Base-by-base conservation (phyloP, 2,888 invertebrate species). In the Sialis fuliginosa region DNA sequence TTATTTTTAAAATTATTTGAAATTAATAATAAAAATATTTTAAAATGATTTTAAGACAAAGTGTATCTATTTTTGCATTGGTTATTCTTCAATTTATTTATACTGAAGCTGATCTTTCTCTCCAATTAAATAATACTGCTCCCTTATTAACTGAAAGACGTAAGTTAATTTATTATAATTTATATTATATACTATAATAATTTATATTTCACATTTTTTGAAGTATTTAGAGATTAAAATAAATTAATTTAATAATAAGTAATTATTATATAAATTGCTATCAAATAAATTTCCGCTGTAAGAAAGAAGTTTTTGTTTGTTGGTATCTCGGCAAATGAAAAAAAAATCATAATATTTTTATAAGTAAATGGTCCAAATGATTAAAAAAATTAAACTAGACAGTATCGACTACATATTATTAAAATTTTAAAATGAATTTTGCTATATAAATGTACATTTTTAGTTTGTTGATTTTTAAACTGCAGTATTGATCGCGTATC, bases 81-180 rank as follows among this genome's bases (percentile, higher is more conserved):
- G 43, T 43, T 49, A 12, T 39, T 12, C 22, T 22, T 22, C 6
- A 43, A 46, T 30, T 47, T 44, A 7, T 45, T 44, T 44, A 44
- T 42, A 12, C 46, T 41, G 5, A 42, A 41, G 22, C n/a, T 30
- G 13, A 49, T 34, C 12, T 47, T 40, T 13, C 12, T 22, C 22
- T 33, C 7, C 44, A 22, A 13, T 61, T 64, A 46, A 52, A 62
- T 4, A 65, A 65, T 47, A 56, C 62, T 52, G 58, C 61, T 30
- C 67, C 69, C 22, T 61, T 68, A 37, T 55, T 68, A 44, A 60
- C 59, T 52, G 63, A 66, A 54, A 62, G 62, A 61, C 70, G 70
- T 70, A 64, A 68, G 68, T 58, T 48, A 30, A 22, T 7, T 42
- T 4, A 6, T 31, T 7, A 22, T 31, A 7, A 8, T n/a, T n/a